Conservation (phyloP, 2,113 vertebrate genomes). For the Mesitornis unicolor region DNA sequence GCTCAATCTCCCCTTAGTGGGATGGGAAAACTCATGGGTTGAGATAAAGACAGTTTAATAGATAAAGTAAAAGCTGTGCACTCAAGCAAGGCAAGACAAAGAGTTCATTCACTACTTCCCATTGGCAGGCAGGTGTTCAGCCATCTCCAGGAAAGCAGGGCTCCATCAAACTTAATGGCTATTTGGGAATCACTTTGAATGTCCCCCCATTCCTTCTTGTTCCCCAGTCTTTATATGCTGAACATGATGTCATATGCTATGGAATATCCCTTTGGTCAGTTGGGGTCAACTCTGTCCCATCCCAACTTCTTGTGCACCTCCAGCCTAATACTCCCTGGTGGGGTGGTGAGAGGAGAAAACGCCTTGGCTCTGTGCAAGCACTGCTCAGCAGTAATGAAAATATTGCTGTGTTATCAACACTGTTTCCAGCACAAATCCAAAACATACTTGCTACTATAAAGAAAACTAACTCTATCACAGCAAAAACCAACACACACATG, state of each 20-base stretch:
- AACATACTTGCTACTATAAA: not conserved
- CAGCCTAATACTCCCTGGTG: accelerated
- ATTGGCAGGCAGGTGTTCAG: not conserved
- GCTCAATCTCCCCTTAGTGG: accelerated
- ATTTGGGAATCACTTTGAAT: not conserved
- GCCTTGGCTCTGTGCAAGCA: accelerated
- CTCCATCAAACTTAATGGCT: accelerated
- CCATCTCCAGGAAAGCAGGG: not conserved
- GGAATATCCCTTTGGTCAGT: too few relatives aligned
- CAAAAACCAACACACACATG: not conserved
- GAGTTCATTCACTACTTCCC: not conserved
- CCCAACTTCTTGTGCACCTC: not conserved
- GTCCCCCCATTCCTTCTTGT: not conserved
- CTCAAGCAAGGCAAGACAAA: not conserved
- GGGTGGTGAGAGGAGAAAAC: not conserved
- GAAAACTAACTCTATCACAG: not conserved
- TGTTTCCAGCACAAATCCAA: not conserved
- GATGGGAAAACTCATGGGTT: not conserved
- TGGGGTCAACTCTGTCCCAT: not conserved
- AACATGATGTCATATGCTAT: not conserved
- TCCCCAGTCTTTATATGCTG: not conserved
- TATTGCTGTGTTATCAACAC: accelerated
- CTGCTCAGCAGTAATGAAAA: not conserved
- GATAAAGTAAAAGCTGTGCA: accelerated
- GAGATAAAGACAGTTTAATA: not conserved